Conservation (phyloP, 2,888 invertebrate species). For the Eristalinus sepulchralis region DNA sequence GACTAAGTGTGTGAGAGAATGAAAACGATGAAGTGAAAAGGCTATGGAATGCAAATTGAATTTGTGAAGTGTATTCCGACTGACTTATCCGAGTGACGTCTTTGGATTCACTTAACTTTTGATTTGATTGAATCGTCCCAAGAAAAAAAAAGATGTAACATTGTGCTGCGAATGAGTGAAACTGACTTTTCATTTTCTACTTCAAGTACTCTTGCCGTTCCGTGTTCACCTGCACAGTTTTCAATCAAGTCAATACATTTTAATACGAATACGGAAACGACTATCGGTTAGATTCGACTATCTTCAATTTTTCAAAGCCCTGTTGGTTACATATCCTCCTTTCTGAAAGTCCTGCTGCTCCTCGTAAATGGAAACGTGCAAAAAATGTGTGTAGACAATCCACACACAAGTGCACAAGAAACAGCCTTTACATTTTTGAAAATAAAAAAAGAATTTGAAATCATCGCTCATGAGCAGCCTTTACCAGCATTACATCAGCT, state of each 20-base stretch:
- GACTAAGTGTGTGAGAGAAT: neutral
- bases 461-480: neutral
- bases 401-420: neutral
- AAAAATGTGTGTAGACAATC: too few species aligned
- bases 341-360: too few species aligned
- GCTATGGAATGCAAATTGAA: constrained; percentile 45
- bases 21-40: constrained; percentile 6
- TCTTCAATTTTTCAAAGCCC: too few species aligned
- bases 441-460: neutral
- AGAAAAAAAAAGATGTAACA: neutral
- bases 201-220: neutral
- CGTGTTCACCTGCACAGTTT: too few species aligned
- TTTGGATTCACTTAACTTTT: constrained; percentile 25
- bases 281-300: too few species aligned
- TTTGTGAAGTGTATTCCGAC: constrained; percentile 20
- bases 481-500: neutral
- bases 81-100: neutral
- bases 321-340: too few species aligned
- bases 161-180: neutral
- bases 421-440: neutral
- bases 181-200: neutral
- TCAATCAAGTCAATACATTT: too few species aligned
- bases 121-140: constrained; percentile 7
- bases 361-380: too few species aligned
- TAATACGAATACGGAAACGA: too few species aligned